Evolutionary conservation across 2,113 vertebrate species (phyloP).

Genomic region (Passer montanus): DNA sequence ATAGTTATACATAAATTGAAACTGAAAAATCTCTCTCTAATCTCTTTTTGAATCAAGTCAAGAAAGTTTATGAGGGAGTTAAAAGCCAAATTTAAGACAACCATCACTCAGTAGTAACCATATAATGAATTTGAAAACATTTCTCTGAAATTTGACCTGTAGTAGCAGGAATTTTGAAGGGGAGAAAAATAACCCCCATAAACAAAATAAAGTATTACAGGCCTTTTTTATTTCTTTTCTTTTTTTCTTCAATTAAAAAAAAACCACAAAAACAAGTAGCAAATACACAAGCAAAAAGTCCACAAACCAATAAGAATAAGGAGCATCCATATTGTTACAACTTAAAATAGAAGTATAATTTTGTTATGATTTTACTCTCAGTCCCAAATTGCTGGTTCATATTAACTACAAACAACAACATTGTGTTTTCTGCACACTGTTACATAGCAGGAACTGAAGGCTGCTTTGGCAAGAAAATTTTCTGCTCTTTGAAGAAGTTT

Average conservation of each 20-base stretch:
- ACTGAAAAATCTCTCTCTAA: not conserved
- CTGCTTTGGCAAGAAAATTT: not conserved
- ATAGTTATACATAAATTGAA: not conserved
- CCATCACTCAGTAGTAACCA: not conserved
- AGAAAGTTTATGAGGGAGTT: not conserved
- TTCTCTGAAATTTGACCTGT: not conserved
- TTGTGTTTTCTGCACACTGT: not conserved
- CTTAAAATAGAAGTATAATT: not conserved
- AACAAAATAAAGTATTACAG: not conserved
- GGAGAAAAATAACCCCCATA: accelerated
- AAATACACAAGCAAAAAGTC: not conserved
- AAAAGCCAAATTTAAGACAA: not conserved
- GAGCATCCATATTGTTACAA: not conserved
- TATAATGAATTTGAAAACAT: not conserved
- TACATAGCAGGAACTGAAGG: not conserved
- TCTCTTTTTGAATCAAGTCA: not conserved
- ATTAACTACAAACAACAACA: not conserved
- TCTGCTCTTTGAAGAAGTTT: not conserved
- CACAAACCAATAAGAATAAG: not conserved
- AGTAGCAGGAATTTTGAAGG: not conserved
- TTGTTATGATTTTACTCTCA: not conserved
- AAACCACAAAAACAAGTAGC: not conserved
- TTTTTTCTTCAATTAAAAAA: not conserved
- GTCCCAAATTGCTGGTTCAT: not conserved
- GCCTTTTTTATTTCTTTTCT: accelerated